Conservation (phyloP, 2,888 invertebrate species). For the Amiota communis region DNA sequence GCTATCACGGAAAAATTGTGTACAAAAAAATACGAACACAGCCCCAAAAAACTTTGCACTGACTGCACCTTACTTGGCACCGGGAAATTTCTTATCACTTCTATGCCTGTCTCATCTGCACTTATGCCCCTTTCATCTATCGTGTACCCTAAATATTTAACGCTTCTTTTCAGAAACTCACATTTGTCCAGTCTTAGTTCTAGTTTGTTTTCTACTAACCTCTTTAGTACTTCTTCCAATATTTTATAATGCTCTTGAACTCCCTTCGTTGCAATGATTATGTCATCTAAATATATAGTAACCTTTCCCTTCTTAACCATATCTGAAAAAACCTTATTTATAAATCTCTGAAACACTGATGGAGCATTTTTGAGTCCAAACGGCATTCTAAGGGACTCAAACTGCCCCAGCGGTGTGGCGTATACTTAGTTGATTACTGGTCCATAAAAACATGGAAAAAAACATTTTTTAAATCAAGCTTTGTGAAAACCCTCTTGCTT, state of each 20-base stretch:
- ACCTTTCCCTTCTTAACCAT: not conserved
- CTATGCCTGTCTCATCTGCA: too few relatives aligned
- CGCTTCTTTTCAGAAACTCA: not conserved
- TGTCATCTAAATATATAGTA: not conserved
- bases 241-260: too few relatives aligned
- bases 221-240: too few relatives aligned
- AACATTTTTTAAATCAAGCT: not conserved
- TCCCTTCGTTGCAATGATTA: not conserved
- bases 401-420: too few relatives aligned
- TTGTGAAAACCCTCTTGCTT: not conserved
- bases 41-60: not conserved
- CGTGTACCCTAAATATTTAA: not conserved
- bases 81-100: too few relatives aligned
- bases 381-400: too few relatives aligned
- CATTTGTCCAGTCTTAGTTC: too few relatives aligned
- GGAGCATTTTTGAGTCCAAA: too few relatives aligned
- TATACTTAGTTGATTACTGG: not conserved
- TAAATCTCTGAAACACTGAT: too few relatives aligned
- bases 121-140: not conserved
- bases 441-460: too few relatives aligned
- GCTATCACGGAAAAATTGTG: not conserved
- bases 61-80: not conserved
- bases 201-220: too few relatives aligned
- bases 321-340: not conserved
- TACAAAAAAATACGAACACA: slow-evolving; percentile 25